phyloP scores from a whole-genome alignment of 2,797 vertebrate genomes.

The Tapirus indicus region DNA sequence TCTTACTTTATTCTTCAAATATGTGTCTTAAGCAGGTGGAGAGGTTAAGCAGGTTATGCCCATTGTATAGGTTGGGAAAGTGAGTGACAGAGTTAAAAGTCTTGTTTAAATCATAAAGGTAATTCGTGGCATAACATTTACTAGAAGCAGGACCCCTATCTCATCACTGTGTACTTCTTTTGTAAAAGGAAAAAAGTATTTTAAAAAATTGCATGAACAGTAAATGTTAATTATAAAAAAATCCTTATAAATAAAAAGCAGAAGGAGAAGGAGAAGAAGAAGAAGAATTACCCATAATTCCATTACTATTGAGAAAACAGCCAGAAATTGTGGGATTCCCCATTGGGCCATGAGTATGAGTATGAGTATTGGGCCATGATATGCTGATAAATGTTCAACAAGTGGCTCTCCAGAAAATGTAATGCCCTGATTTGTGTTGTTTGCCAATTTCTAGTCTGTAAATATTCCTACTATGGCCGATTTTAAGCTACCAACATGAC shows the following conservation, averaged over 20 bases:
- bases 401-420: neutral
- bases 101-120: conserved; percentile 1
- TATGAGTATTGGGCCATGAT: too few relatives aligned
- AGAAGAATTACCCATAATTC: neutral
- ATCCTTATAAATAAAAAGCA: neutral
- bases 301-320: neutral
- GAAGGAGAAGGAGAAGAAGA: neutral
- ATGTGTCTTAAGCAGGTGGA: neutral
- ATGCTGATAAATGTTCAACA: neutral
- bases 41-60: neutral
- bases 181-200: neutral
- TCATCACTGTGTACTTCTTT: neutral
- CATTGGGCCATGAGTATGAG: neutral
- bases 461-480: neutral
- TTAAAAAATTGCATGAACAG: neutral
- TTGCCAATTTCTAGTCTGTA: neutral
- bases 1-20: neutral
- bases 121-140: neutral
- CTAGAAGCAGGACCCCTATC: neutral
- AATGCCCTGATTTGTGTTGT: neutral
- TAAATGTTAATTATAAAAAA: conserved; percentile 6
- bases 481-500: neutral
- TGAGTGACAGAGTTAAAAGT: neutral
- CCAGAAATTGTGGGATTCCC: neutral
- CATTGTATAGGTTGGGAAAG: neutral